phyloP scores from a whole-genome alignment of 2,888 invertebrate genomes.

The Cheilosia pagana region DNA sequence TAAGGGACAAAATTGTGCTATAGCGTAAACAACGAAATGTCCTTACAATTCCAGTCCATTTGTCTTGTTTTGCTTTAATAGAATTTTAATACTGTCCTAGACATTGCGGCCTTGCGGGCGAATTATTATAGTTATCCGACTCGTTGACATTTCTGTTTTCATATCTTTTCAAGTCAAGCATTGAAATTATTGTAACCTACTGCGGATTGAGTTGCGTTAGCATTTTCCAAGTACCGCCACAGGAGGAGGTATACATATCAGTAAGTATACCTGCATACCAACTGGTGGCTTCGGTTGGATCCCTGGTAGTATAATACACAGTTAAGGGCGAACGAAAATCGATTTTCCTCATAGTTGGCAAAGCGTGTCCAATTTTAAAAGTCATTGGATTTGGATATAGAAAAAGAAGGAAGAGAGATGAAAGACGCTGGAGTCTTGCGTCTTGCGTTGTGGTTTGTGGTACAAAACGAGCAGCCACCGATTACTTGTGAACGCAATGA shows the following conservation, averaged over 20 bases:
- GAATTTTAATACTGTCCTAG: constrained; percentile 54
- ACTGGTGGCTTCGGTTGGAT: background rate
- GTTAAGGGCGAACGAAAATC: background rate
- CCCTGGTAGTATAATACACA: background rate
- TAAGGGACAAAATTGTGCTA: constrained; percentile 38
- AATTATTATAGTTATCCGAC: constrained; percentile 23
- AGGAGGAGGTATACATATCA: too few relatives aligned
- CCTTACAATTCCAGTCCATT: constrained; percentile 56
- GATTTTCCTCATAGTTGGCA: constrained; percentile 30
- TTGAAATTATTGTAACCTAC: constrained; percentile 3
- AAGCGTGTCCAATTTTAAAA: constrained; percentile 36
- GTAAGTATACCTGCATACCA: background rate
- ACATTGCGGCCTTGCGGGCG: constrained; percentile 14
- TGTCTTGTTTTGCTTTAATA: constrained; percentile 34
- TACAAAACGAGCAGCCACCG: too few relatives aligned
- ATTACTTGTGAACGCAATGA: too few relatives aligned
- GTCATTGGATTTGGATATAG: constrained; percentile 13
- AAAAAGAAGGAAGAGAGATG: background rate
- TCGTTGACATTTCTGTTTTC: constrained; percentile 29
- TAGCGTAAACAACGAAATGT: constrained; percentile 44
- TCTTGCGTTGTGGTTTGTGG: too few relatives aligned
- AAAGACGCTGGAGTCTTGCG: too few relatives aligned
- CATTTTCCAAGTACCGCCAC: background rate
- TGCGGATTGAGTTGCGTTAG: background rate
- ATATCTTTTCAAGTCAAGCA: constrained; percentile 6